Conservation (phyloP, 92 coral and sea anemone species). For the Galaxea fascicularis region DNA sequence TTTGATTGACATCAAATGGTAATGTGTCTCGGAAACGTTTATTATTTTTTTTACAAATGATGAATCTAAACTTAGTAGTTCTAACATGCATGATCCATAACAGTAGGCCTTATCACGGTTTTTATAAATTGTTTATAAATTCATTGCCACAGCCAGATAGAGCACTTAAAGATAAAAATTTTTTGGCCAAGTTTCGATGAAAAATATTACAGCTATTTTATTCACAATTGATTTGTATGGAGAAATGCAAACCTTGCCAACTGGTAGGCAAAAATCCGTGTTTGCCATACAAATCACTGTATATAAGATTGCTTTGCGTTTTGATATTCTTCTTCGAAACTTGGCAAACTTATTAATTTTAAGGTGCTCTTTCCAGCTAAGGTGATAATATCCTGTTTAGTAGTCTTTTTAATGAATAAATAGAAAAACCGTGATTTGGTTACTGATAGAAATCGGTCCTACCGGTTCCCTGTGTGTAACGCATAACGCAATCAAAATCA, state of each 20-base stretch:
- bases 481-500: background rate
- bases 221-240: background rate
- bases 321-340: no score
- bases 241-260: background rate
- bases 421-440: no score
- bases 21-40: conserved; percentile 5
- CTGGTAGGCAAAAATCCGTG: background rate
- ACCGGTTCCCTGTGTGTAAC: background rate
- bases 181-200: background rate
- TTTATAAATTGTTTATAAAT: background rate
- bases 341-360: no score
- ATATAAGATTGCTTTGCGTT: no score
- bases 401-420: no score
- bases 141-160: no score
- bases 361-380: no score
- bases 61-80: background rate
- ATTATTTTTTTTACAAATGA: background rate
- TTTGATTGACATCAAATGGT: conserved; percentile 5
- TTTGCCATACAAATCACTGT: no score
- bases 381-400: no score
- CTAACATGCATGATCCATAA: background rate
- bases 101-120: background rate
- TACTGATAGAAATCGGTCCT: no score
- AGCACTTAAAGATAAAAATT: no score
- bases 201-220: background rate